A percentile compares a stretch with the other conserved stretches of the same genome.
phyloP scores from a whole-genome alignment of 2,797 vertebrate genomes.

The Galagoides demidoff region DNA sequence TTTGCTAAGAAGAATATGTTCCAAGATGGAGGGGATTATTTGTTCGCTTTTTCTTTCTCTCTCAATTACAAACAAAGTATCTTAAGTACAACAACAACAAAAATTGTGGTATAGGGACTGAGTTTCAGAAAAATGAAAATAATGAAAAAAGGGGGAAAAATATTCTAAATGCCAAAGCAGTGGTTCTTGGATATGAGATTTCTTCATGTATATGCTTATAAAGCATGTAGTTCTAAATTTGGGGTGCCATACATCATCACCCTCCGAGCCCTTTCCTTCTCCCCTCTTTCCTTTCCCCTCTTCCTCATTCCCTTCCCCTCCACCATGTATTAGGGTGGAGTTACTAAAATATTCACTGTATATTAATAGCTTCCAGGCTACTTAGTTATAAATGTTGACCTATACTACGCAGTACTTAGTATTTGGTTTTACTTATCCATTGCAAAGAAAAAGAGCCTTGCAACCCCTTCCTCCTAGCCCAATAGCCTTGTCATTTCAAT shows the following conservation, averaged over 20 bases:
- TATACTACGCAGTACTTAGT: neutral
- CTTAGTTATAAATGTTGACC: neutral
- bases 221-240: conserved; percentile 10
- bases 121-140: neutral
- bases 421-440: conserved; percentile 42
- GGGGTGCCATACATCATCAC: neutral
- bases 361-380: neutral
- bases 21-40: neutral
- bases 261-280: too few species aligned
- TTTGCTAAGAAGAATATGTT: too few species aligned
- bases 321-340: neutral
- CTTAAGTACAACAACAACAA: neutral
- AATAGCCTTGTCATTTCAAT: neutral
- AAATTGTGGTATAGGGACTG: neutral
- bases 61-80: neutral
- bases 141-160: neutral
- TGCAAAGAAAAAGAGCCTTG: neutral
- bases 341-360: neutral
- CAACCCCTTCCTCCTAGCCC: neutral
- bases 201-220: neutral
- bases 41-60: conserved; percentile 15
- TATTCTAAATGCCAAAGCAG: neutral
- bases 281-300: too few species aligned
- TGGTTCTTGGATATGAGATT: neutral
- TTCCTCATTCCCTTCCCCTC: too few species aligned